These are phyloP conservation scores for Paracentrotus lividus DNA, from an alignment of 53 echinoderm and acorn worm genomes.

Conservation along the genomic window DNA sequence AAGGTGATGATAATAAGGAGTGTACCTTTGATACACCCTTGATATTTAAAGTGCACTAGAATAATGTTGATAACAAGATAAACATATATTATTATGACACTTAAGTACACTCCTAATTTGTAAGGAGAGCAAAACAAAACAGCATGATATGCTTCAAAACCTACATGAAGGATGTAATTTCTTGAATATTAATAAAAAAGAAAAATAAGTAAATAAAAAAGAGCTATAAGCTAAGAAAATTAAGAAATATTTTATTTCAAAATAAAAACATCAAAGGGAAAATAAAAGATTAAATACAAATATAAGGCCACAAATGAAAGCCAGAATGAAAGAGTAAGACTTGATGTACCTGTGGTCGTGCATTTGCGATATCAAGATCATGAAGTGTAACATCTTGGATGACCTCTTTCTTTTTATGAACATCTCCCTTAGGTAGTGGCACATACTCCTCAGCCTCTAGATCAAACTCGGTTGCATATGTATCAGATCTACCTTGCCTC, in stretches of 20 bases:
- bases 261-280: too few relatives aligned
- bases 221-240: too few relatives aligned
- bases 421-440: conserved; percentile 98
- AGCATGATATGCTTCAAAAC: too few relatives aligned
- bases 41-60: too few relatives aligned
- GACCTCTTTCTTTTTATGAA: conserved; percentile 99
- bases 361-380: conserved; percentile 98
- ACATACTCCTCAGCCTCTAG: conserved; percentile 99
- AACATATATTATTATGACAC: too few relatives aligned
- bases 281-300: not conserved
- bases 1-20: too few relatives aligned
- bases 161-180: too few relatives aligned
- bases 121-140: too few relatives aligned
- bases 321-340: not conserved
- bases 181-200: not conserved
- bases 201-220: not conserved
- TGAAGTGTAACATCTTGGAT: conserved; percentile 99
- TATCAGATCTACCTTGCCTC: conserved; percentile 99
- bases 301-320: not conserved
- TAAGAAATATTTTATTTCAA: too few relatives aligned
- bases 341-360: conserved; percentile 91
- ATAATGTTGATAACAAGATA: too few relatives aligned
- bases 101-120: too few relatives aligned
- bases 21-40: too few relatives aligned
- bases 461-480: conserved; percentile 99